These are phyloP conservation scores for Plectropomus leopardus DNA, from an alignment of 2,113 vertebrate species.

Conservation along the genomic window DNA sequence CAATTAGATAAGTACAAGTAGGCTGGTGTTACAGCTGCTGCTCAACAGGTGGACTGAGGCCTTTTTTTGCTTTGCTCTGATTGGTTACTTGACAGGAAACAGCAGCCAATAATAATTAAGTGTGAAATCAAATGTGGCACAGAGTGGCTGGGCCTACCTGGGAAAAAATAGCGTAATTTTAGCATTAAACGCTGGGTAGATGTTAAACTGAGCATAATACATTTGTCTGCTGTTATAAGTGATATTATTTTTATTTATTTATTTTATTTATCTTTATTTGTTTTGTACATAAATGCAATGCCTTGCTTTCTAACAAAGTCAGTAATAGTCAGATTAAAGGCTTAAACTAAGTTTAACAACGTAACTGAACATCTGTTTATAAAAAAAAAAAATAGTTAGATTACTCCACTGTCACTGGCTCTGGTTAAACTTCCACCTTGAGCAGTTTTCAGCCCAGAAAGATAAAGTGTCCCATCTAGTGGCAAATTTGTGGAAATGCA, in stretches of 20 bases:
- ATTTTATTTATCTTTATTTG: no score
- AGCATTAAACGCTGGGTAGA: background rate
- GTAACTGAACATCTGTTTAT: background rate
- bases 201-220: background rate
- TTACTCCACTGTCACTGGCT: background rate
- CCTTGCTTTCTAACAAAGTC: background rate
- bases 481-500: slow-evolving; percentile 25
- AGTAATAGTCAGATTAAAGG: background rate
- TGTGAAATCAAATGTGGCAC: background rate
- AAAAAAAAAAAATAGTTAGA: background rate
- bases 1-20: background rate
- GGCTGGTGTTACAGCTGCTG: no score
- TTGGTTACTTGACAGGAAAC: background rate
- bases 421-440: background rate
- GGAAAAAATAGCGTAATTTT: background rate
- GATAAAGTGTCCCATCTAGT: slow-evolving; percentile 53
- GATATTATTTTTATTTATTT: no score
- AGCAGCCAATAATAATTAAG: background rate
- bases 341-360: background rate
- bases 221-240: background rate
- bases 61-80: background rate
- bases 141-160: background rate
- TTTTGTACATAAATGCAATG: background rate
- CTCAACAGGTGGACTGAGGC: background rate
- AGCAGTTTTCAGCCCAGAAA: background rate